Evolutionary conservation across 2,797 vertebrate species (phyloP).

Genomic region (Sebastes wilsoni): DNA sequence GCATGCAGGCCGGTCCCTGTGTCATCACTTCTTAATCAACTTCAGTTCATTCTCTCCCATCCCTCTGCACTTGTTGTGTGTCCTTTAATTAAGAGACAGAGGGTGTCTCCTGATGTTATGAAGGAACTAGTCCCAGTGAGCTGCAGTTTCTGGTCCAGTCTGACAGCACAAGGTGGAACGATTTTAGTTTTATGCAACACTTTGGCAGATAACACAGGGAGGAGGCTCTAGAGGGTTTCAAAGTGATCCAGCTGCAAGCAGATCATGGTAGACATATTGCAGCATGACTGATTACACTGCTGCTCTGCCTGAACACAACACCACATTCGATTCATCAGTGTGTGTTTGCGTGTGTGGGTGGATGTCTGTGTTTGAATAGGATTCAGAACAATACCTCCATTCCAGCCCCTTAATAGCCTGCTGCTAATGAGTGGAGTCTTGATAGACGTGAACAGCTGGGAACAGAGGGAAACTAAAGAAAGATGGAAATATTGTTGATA

Average conservation of each 20-base stretch:
- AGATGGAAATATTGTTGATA: slow-evolving; percentile 31
- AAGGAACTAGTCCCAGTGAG: slow-evolving; percentile 8
- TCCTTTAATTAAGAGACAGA: slow-evolving; percentile 25
- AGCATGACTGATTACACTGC: slow-evolving; percentile 14
- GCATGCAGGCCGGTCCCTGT: slow-evolving; percentile 17
- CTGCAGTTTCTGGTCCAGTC: background rate
- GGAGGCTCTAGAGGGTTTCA: slow-evolving; percentile 17
- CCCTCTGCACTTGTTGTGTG: slow-evolving; percentile 36
- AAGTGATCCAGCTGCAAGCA: slow-evolving; percentile 19
- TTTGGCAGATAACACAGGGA: slow-evolving; percentile 19
- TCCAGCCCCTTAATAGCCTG: slow-evolving; percentile 19
- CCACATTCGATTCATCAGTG: background rate
- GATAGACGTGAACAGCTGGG: slow-evolving; percentile 56
- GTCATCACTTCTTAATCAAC: slow-evolving; percentile 62
- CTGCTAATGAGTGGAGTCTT: slow-evolving; percentile 40
- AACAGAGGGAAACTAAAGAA: slow-evolving; percentile 6
- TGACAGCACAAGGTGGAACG: background rate
- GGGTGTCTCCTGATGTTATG: slow-evolving; percentile 30
- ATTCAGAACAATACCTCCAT: background rate
- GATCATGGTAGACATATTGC: slow-evolving; percentile 14
- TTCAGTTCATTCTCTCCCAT: slow-evolving; percentile 13
- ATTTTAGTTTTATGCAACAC: background rate
- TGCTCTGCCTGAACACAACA: slow-evolving; percentile 18
- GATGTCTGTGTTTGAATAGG: background rate
- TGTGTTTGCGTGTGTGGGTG: background rate